These are phyloP conservation scores for Microtus oregoni DNA, from an alignment of 2,113 vertebrate genomes.

Conservation along the genomic window DNA sequence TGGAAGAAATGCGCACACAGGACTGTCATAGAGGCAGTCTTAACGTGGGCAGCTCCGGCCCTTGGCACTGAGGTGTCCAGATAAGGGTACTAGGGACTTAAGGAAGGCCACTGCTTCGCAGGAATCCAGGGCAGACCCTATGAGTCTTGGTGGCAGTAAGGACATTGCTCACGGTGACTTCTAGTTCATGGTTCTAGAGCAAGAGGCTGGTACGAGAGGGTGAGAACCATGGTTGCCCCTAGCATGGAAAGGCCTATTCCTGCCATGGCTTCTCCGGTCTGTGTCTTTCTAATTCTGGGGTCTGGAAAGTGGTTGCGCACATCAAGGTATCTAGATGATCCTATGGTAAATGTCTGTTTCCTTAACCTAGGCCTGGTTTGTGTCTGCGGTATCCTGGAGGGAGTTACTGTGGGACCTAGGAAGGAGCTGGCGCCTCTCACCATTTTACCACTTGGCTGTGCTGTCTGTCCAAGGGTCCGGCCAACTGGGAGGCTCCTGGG, in stretches of 20 bases:
- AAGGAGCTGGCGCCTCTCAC: not conserved
- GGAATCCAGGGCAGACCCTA: not conserved
- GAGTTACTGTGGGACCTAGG: not conserved
- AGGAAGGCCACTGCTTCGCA: not conserved
- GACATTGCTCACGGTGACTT: not conserved
- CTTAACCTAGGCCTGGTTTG: not conserved
- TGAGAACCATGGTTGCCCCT: too few species aligned
- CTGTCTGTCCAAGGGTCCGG: not conserved
- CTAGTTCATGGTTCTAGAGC: not conserved
- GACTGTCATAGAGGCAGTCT: not conserved
- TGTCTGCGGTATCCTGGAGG: not conserved
- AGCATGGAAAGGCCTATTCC: not conserved
- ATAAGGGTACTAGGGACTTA: not conserved
- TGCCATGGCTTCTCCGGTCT: not conserved
- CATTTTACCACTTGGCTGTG: not conserved
- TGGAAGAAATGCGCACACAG: too few species aligned
- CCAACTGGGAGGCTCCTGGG: not conserved
- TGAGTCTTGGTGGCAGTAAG: not conserved
- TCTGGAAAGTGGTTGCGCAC: not conserved
- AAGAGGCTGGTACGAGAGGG: not conserved
- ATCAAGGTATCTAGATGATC: not conserved
- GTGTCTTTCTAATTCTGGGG: not conserved
- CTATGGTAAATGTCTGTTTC: not conserved
- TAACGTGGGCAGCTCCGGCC: not conserved
- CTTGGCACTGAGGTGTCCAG: not conserved